Evolutionary conservation across 2,888 invertebrate genomes (phyloP), one percentile per base, ranked within the genome.

Genomic region (Eurytoma adleriae): DNA sequence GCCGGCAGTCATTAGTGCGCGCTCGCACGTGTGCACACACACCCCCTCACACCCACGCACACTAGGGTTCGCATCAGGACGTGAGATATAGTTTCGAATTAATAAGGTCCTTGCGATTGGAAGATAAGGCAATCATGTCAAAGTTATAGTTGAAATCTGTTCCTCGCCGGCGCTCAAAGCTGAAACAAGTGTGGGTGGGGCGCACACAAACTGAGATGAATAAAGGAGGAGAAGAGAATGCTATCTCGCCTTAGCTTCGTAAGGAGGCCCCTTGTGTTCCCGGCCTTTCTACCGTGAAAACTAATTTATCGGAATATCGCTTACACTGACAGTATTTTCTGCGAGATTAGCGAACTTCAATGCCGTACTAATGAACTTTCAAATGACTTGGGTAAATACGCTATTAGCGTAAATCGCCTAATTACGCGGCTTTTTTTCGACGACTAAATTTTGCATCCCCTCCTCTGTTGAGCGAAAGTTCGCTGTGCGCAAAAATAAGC

Each of bases 221-320:
- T 40, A 40, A 40, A 40, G 40, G 40, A 40, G 40, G 40, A 40
- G 40, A 10, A 40, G 40, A 40, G 40, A 40, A 40, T 40, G 40
- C 40, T 40, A 54, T 57, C 5, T 69, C 18, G 56, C 5, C 10
- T 4, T 14, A 48, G 48, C 57, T 48, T n/a, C 40, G 40, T 59
- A n/a, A 70, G 24, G 14, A 61, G 61, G 50, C 24, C 61, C 50
- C 52, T 61, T 40, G 40, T 52, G 27, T 3, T n/a, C n/a, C n/a
- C 16, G 13, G 16, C 27, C 30, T 18, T 54, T 18, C 48, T 7
- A 14, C 54, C 14, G 5, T 20, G 54, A 48, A 61, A 72, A 61
- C 50, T 62, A 72, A 72, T 72, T 61, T 61, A 62, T 61, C 61
- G n/a, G 59, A 20, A 52, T 57, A 52, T 61, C 61, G 61, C 27